These are phyloP conservation scores for Caenorhabditis uteleia DNA, from an alignment of 2,888 invertebrate genomes.

Conservation along the genomic window DNA sequence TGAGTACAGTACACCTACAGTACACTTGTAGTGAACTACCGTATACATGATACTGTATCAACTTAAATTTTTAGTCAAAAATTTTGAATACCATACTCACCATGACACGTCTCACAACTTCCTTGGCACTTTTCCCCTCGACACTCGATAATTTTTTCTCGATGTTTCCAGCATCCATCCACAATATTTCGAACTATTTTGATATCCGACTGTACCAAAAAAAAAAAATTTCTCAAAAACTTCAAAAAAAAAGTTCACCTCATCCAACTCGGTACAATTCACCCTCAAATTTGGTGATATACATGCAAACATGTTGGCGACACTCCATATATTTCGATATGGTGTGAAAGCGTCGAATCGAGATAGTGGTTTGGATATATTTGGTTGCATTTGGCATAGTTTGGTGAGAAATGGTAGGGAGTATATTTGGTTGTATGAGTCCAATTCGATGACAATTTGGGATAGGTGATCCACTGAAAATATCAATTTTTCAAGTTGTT, in stretches of 20 bases:
- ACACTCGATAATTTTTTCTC: conserved; percentile 52
- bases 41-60: no score
- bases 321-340: conserved; percentile 59
- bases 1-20: no score
- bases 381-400: conserved; percentile 57
- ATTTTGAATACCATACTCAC: no score
- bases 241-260: conserved; percentile 8
- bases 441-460: conserved; percentile 61
- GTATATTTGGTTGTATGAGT: conserved; percentile 51
- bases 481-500: not conserved
- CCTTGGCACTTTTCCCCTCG: conserved; percentile 37
- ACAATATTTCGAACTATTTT: conserved; percentile 40
- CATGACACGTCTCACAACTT: conserved; percentile 26
- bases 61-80: no score
- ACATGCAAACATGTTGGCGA: conserved; percentile 62
- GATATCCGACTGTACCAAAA: conserved; percentile 30
- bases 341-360: conserved; percentile 53
- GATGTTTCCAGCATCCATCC: conserved; percentile 49
- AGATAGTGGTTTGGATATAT: conserved; percentile 38
- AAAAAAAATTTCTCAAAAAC: not conserved
- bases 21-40: not conserved
- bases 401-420: conserved; percentile 49
- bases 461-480: conserved; percentile 66
- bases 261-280: conserved; percentile 59
- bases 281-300: conserved; percentile 58